Evolutionary conservation across 1,140 invertebrate genomes (phyloP).

Genomic region (Chrysoperla carnea): DNA sequence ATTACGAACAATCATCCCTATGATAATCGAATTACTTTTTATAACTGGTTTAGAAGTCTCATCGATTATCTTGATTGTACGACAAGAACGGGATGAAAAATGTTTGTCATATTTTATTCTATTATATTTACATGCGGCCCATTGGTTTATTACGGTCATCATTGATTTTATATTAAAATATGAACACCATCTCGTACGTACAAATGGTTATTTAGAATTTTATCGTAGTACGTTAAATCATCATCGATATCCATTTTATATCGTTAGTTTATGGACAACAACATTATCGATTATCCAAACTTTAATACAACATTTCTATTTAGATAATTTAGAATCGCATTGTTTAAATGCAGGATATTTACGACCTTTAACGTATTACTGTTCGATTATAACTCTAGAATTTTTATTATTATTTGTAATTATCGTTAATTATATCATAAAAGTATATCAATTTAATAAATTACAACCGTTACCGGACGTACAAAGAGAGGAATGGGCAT

Average conservation of each 20-base stretch:
- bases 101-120: constrained; percentile 47
- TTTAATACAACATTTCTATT: constrained; percentile 41
- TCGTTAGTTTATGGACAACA: constrained; percentile 42
- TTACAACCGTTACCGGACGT: constrained; percentile 33
- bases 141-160: constrained; percentile 40
- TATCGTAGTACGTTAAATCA: constrained; percentile 39
- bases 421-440: constrained; percentile 36
- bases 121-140: constrained; percentile 38
- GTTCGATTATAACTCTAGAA: constrained; percentile 32
- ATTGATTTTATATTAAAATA: constrained; percentile 34
- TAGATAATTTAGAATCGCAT: constrained; percentile 33
- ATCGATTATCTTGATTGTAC: constrained; percentile 33
- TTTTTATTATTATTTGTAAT: constrained; percentile 30
- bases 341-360: constrained; percentile 32
- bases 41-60: constrained; percentile 33
- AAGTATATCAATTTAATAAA: constrained; percentile 36
- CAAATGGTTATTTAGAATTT: constrained; percentile 46
- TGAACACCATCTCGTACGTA: constrained; percentile 34
- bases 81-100: constrained; percentile 33
- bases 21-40: constrained; percentile 25
- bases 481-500: constrained; percentile 33
- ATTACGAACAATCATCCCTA: constrained; percentile 25
- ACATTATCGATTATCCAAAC: constrained; percentile 35
- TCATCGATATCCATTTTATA: constrained; percentile 36
- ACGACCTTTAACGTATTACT: constrained; percentile 36